These are phyloP conservation scores for Rutilus rutilus DNA, from an alignment of 2,113 vertebrate genomes.

Conservation along the genomic window DNA sequence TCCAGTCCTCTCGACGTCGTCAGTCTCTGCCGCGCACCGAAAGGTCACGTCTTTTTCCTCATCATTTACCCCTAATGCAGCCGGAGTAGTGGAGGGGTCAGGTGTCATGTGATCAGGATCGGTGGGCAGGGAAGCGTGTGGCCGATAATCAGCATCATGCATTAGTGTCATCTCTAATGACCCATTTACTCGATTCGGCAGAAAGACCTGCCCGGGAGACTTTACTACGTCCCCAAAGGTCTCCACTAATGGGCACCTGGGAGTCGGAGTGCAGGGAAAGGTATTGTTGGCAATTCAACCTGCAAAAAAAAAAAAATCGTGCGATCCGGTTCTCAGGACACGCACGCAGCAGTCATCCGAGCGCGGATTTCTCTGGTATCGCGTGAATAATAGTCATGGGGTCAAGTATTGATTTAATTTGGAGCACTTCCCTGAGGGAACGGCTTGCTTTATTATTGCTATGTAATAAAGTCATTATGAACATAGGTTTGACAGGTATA, in stretches of 20 bases:
- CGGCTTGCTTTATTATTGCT: constrained; percentile 68
- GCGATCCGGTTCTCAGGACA: neutral
- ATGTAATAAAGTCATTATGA: constrained; percentile 75
- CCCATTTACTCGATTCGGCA: constrained; percentile 74
- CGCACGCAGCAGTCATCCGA: neutral
- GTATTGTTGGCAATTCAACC: constrained; percentile 49
- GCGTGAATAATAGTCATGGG: constrained; percentile 65
- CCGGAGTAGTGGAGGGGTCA: constrained; percentile 60
- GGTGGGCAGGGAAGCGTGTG: constrained; percentile 66
- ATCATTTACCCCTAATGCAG: constrained; percentile 78
- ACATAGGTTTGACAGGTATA: constrained; percentile 64
- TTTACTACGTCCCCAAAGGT: constrained; percentile 72
- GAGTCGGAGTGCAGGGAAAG: constrained; percentile 48
- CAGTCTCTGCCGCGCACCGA: constrained; percentile 63
- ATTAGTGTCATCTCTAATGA: constrained; percentile 81
- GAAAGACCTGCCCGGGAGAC: constrained; percentile 79
- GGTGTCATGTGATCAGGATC: constrained; percentile 72
- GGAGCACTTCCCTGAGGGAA: constrained; percentile 69
- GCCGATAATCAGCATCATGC: constrained; percentile 79
- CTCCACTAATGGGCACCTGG: constrained; percentile 71
- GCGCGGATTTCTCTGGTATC: neutral
- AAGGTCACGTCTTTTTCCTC: constrained; percentile 74
- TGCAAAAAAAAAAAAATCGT: constrained; percentile 3
- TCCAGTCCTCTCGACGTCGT: constrained; percentile 50
- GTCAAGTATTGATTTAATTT: constrained; percentile 75